Evolutionary conservation across 2,888 invertebrate species (phyloP), one percentile per base, ranked within the genome.

Genomic region (Xestoiulus laeticollis): DNA sequence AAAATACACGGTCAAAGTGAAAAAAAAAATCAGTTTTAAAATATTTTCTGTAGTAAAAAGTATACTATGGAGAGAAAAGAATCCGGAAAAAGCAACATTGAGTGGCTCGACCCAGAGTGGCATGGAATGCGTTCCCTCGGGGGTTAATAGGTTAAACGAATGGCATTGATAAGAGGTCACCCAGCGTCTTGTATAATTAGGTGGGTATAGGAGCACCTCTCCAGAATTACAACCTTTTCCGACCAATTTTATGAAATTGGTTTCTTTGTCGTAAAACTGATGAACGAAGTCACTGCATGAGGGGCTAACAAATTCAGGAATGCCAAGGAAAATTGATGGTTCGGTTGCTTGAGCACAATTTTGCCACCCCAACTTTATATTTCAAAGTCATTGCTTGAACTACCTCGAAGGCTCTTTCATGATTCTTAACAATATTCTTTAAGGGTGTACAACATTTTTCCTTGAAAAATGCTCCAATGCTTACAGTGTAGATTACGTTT

Each of bases 131-230:
- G 59, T 59, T 59, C 59, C 59, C 59, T 22, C n/a, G n/a, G 59
- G 59, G 59, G 59, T 59, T 59, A 59, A 59, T 59, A 59, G 59
- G 59, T 59, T 59, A 59, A 59, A 22, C 59, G 59, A n/a, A 59
- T 59, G 59, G 59, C 59, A 59, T 22, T 59, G 59, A 59, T 59
- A 59, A 59, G 59, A n/a, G 59, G 22, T 59, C 59, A 59, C 59
- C n/a, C n/a, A 59, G 22, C n/a, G 59, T n/a, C 59, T 59, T 6
- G 59, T 59, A 59, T 59, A 59, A 59, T 59, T 59, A 59, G 59
- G n/a, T n/a, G n/a, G n/a, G n/a, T n/a, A n/a, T 16, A 19, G 59
- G 59, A n/a, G 59, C 59, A 59, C 59, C 22, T 22, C n/a, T 59
- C n/a, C 59, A 48, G 22, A 22, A 59, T 22, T n/a, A 22, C 59